Evolutionary conservation across 2,888 invertebrate genomes (phyloP).

Genomic region (Isoperla grammatica): DNA sequence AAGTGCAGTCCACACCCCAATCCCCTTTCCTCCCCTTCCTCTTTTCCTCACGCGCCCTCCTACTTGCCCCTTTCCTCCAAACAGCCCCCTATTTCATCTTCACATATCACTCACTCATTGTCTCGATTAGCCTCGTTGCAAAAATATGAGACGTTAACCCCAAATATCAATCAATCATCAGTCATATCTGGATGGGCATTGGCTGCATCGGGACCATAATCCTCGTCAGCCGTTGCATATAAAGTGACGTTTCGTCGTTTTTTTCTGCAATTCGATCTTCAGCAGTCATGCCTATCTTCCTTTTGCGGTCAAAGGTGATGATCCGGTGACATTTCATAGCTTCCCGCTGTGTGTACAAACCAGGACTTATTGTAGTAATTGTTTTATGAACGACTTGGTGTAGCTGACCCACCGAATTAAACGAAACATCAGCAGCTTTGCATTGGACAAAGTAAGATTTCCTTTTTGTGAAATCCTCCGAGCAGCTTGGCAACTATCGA

Average conservation of each 20-base stretch:
- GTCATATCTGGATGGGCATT: too few relatives aligned
- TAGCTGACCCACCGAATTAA: conserved; percentile 2
- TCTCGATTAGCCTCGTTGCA: too few relatives aligned
- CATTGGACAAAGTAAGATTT: conserved; percentile 20
- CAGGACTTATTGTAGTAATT: neutral
- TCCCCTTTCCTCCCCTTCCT: too few relatives aligned
- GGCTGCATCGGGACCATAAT: too few relatives aligned
- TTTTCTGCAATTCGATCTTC: neutral
- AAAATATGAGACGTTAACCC: too few relatives aligned
- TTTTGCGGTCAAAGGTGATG: neutral
- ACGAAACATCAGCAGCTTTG: conserved; percentile 12
- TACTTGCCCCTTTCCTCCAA: too few relatives aligned
- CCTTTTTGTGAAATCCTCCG: conserved; percentile 21
- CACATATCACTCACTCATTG: too few relatives aligned
- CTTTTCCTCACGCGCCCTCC: too few relatives aligned
- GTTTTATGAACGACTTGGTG: neutral
- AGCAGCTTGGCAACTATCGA: conserved; percentile 15
- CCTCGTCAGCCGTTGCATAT: neutral
- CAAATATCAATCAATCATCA: too few relatives aligned
- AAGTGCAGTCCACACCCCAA: too few relatives aligned
- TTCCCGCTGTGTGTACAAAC: neutral
- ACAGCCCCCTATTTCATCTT: too few relatives aligned
- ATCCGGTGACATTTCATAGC: neutral
- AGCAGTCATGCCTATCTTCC: neutral
- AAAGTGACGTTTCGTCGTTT: neutral